A percentile compares a stretch with the other conserved stretches of the same genome.
Evolutionary conservation across 1,140 invertebrate species (phyloP).

Genomic region (Drusus annulatus): DNA sequence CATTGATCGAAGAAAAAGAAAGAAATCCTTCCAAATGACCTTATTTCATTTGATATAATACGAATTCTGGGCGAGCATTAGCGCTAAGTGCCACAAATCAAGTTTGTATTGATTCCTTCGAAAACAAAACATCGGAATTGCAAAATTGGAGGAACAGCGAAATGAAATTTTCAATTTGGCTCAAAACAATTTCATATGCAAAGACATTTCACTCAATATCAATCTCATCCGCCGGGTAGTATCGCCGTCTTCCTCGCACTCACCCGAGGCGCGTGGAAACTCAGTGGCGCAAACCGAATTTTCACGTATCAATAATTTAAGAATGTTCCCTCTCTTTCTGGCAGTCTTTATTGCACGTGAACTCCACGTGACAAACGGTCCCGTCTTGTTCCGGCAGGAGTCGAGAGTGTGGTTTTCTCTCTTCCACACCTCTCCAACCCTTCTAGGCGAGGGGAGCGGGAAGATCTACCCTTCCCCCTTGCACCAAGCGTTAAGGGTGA

Average conservation of each 20-base stretch:
- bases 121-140: conserved; percentile 13
- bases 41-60: no score
- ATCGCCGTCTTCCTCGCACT: conserved; percentile 29
- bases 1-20: no score
- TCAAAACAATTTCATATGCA: conserved; percentile 43
- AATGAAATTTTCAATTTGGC: conserved; percentile 36
- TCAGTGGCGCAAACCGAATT: conserved; percentile 39
- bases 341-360: conserved; percentile 39
- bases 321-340: conserved; percentile 25
- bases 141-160: conserved; percentile 27
- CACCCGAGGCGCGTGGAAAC: conserved; percentile 25
- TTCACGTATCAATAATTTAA: conserved; percentile 42
- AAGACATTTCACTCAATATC: conserved; percentile 41
- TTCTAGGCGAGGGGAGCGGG: neutral
- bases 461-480: conserved; percentile 4
- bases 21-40: no score
- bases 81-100: no score
- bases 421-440: neutral
- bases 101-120: no score
- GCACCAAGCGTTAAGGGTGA: conserved; percentile 28
- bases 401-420: neutral
- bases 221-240: conserved; percentile 22
- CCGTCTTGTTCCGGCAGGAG: neutral
- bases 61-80: no score
- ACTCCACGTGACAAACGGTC: conserved; percentile 30